Conservation (phyloP, 2,113 vertebrate genomes). For the Scalopus aquaticus region DNA sequence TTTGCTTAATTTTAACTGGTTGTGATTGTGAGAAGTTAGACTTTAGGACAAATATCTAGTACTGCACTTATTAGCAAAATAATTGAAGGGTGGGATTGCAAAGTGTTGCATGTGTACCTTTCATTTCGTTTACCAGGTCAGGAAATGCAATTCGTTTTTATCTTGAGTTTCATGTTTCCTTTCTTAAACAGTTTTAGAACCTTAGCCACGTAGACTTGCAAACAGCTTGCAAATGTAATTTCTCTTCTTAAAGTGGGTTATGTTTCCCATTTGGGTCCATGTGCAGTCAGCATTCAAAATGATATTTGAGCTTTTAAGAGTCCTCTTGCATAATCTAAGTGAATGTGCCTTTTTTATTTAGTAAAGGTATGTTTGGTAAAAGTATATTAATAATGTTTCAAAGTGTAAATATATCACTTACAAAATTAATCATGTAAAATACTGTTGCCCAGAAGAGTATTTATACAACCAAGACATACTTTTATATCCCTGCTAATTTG, state of each 20-base stretch:
- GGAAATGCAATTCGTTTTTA: slow-evolving; percentile 19
- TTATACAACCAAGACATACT: background rate
- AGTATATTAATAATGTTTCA: slow-evolving; percentile 50
- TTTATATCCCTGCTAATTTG: slow-evolving; percentile 23
- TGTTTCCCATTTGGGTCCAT: slow-evolving; percentile 17
- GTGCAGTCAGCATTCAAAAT: slow-evolving; percentile 24
- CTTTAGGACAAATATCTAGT: background rate
- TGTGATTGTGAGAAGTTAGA: background rate
- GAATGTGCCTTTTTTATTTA: slow-evolving; percentile 50
- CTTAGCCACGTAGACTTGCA: slow-evolving; percentile 7
- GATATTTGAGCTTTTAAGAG: slow-evolving; percentile 39
- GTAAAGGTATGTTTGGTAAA: slow-evolving; percentile 47
- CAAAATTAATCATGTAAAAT: slow-evolving; percentile 43
- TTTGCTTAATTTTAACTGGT: background rate
- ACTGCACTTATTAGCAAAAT: slow-evolving; percentile 1
- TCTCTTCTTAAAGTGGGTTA: slow-evolving; percentile 51
- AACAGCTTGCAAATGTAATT: slow-evolving; percentile 61
- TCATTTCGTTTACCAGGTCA: slow-evolving; percentile 9
- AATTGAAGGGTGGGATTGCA: slow-evolving; percentile 24
- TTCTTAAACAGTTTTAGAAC: slow-evolving; percentile 46
- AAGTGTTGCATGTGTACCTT: background rate
- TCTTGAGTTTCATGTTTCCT: slow-evolving; percentile 48
- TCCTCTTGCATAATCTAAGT: background rate
- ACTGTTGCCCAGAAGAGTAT: background rate
- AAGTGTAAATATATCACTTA: slow-evolving; percentile 42